phyloP scores from a whole-genome alignment of 2,888 invertebrate genomes.

The Stegophylla sp. region DNA sequence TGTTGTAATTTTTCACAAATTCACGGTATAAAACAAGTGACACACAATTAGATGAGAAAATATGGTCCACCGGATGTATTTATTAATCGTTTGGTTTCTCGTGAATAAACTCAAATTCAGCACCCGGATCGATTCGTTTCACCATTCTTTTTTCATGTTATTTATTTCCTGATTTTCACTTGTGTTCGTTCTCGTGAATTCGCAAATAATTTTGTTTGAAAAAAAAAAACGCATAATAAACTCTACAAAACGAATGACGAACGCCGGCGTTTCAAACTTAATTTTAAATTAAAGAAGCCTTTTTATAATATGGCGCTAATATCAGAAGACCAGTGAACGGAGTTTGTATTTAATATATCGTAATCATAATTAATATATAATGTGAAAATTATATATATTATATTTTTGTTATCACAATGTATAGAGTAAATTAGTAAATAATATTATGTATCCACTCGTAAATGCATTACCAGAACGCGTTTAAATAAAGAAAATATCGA shows the following conservation, averaged over 20 bases:
- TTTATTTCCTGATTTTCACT: slow-evolving; percentile 37
- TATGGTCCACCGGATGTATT: slow-evolving; percentile 8
- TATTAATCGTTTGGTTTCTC: slow-evolving; percentile 20
- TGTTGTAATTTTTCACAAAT: not conserved
- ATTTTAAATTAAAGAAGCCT: slow-evolving; percentile 5
- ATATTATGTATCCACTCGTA: too few relatives aligned
- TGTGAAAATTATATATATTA: too few relatives aligned
- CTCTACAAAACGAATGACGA: not conserved
- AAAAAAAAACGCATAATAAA: not conserved
- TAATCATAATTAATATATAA: too few relatives aligned
- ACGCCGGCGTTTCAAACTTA: not conserved
- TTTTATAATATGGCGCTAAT: not conserved
- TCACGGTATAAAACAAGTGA: slow-evolving; percentile 18
- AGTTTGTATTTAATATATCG: too few relatives aligned
- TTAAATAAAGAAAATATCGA: too few relatives aligned
- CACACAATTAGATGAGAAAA: slow-evolving; percentile 16
- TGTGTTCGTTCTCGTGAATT: not conserved
- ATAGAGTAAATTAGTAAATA: too few relatives aligned
- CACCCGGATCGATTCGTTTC: slow-evolving; percentile 46
- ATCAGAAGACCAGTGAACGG: not conserved
- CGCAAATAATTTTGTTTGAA: not conserved
- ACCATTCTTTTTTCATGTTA: not conserved
- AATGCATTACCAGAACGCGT: too few relatives aligned
- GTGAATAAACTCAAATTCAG: slow-evolving; percentile 3
- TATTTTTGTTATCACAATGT: too few relatives aligned